phyloP scores from a whole-genome alignment of 1,140 invertebrate genomes.

The Lethocerus indicus region DNA sequence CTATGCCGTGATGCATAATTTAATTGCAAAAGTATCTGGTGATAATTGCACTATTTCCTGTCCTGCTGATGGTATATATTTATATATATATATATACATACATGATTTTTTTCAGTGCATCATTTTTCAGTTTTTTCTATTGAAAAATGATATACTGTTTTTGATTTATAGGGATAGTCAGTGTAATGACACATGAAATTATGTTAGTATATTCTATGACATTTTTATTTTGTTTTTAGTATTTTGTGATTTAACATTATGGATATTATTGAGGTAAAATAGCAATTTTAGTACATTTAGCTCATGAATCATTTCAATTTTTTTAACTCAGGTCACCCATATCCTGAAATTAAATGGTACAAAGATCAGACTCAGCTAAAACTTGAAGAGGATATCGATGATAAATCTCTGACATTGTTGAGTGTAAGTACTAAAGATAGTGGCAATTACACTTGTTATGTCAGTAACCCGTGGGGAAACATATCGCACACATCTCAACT shows the following conservation, averaged over 20 bases:
- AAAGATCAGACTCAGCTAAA: slow-evolving; percentile 10
- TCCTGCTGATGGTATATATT: slow-evolving; percentile 9
- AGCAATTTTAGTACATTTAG: not conserved
- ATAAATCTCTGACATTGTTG: not conserved
- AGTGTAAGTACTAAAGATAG: slow-evolving; percentile 4
- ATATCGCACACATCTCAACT: slow-evolving; percentile 6
- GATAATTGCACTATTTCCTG: slow-evolving; percentile 9
- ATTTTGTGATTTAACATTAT: not conserved
- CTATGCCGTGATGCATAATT: slow-evolving; percentile 9
- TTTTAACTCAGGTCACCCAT: slow-evolving; percentile 10
- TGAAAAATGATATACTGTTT: not conserved
- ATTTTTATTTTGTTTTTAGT: too few species aligned
- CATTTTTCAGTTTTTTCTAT: not conserved
- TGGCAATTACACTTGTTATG: slow-evolving; percentile 15
- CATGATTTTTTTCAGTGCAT: too few species aligned
- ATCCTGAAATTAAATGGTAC: slow-evolving; percentile 8
- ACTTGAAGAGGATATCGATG: not conserved
- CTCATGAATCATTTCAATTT: not conserved
- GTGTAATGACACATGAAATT: too few species aligned
- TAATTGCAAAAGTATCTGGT: slow-evolving; percentile 6
- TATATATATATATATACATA: not conserved
- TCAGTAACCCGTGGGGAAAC: slow-evolving; percentile 7
- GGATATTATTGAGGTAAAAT: not conserved
- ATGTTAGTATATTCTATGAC: too few species aligned
- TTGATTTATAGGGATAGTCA: too few species aligned